Conservation (phyloP, 2,888 invertebrate species). For the Rhingia rostrata region DNA sequence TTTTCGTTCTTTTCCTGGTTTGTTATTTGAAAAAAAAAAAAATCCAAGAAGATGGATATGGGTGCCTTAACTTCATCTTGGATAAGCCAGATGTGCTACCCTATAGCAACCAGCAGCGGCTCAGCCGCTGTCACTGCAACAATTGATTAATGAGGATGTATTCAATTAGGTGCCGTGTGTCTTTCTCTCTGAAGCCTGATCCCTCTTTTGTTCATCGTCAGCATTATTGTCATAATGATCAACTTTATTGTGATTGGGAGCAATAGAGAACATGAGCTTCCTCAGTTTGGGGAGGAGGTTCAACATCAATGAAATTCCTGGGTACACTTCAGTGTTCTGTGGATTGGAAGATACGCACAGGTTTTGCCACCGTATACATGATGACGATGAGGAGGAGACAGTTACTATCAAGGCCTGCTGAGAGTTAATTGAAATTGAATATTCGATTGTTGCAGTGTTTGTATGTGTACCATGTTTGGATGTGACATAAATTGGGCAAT, state of each 20-base stretch:
- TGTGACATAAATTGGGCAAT: constrained; percentile 43
- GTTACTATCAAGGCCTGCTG: not conserved
- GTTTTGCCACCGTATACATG: not conserved
- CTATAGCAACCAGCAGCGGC: not conserved
- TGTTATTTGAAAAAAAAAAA: too few species aligned
- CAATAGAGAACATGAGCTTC: not conserved
- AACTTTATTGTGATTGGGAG: constrained; percentile 31
- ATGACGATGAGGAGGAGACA: not conserved
- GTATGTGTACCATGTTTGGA: not conserved
- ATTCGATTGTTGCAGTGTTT: not conserved
- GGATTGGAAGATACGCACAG: constrained; percentile 19
- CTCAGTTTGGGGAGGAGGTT: constrained; percentile 2
- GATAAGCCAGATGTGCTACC: not conserved
- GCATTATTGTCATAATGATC: constrained; percentile 13
- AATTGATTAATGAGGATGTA: constrained; percentile 72
- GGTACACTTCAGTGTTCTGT: constrained; percentile 14
- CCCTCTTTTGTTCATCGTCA: constrained; percentile 24
- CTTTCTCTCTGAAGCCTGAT: constrained; percentile 5
- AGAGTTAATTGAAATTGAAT: constrained; percentile 27
- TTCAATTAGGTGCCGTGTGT: constrained; percentile 57
- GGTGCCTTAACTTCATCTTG: not conserved
- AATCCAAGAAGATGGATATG: not conserved
- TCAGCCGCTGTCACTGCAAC: constrained; percentile 35
- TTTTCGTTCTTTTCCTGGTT: not conserved
- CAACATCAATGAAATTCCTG: constrained; percentile 1